Percentiles rank a stretch among this genome's conserved stretches.
Evolutionary conservation across 2,888 invertebrate genomes (phyloP).

Genomic region (Lasius fuliginosus): DNA sequence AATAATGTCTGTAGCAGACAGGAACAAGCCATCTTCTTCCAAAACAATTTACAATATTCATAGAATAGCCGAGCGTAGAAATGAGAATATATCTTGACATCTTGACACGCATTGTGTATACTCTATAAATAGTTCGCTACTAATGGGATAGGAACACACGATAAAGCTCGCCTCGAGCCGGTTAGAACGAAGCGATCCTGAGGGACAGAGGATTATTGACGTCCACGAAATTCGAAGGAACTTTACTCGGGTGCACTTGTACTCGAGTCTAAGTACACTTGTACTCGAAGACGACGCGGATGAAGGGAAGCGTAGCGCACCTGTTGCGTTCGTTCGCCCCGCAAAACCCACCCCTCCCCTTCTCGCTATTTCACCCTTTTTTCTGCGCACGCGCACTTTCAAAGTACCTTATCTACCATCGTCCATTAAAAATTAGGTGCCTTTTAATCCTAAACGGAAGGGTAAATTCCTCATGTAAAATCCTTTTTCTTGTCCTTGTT

Average conservation of each 20-base stretch:
- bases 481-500: background rate
- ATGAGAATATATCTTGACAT: conserved; percentile 16
- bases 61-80: background rate
- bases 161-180: conserved; percentile 11
- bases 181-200: background rate
- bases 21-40: background rate
- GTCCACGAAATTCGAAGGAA: conserved; percentile 29
- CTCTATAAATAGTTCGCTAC: conserved; percentile 10
- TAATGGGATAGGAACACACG: background rate
- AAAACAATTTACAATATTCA: conserved; percentile 10
- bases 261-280: conserved; percentile 58
- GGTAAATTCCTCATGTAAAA: background rate
- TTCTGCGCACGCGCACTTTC: conserved; percentile 55
- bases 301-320: conserved; percentile 68
- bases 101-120: conserved; percentile 28
- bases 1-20: background rate
- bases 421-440: conserved; percentile 1
- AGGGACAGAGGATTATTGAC: conserved; percentile 18
- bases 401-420: background rate
- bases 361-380: conserved; percentile 39
- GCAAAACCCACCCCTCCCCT: conserved; percentile 64
- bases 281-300: conserved; percentile 57
- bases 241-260: conserved; percentile 31
- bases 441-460: background rate
- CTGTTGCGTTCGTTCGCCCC: conserved; percentile 74